A percentile compares a stretch with the other conserved stretches of the same genome.
Evolutionary conservation across 2,797 vertebrate species (phyloP).

Genomic region (Choloepus didactylus): DNA sequence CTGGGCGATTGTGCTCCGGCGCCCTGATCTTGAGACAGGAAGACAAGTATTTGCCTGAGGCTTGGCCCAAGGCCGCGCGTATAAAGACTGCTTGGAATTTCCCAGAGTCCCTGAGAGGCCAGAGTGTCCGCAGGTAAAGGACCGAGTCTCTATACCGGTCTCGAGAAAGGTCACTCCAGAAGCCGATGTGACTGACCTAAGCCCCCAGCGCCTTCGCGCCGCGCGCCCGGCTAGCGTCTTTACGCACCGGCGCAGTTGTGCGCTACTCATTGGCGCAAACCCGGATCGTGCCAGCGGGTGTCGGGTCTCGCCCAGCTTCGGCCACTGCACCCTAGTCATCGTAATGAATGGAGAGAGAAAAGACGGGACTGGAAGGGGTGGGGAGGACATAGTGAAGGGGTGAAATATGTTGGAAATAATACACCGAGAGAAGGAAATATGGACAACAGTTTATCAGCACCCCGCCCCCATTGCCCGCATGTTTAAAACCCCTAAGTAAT

Average conservation of each 20-base stretch:
- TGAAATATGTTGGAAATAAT: conserved; percentile 86
- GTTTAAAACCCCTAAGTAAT: conserved; percentile 90
- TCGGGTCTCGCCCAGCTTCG: not conserved
- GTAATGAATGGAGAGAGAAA: conserved; percentile 81
- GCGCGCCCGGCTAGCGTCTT: not conserved
- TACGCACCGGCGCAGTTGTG: not conserved
- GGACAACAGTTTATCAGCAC: conserved; percentile 87
- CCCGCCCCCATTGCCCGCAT: conserved; percentile 85
- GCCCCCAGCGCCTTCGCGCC: not conserved
- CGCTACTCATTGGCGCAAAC: not conserved
- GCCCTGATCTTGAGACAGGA: not conserved
- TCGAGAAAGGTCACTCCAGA: conserved; percentile 8
- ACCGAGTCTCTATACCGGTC: not conserved
- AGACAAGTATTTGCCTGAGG: not conserved
- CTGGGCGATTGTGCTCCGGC: not conserved
- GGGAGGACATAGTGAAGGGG: not conserved
- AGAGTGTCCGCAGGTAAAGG: not conserved
- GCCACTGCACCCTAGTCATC: not conserved
- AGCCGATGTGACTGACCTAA: not conserved
- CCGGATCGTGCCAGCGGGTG: not conserved
- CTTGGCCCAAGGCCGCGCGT: not conserved
- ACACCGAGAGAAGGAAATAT: conserved; percentile 84
- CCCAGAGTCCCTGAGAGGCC: not conserved
- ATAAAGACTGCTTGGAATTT: not conserved
- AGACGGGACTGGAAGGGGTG: not conserved